Evolutionary conservation across 1,140 invertebrate genomes (phyloP).

Genomic region (Coenobita brevimanus): DNA sequence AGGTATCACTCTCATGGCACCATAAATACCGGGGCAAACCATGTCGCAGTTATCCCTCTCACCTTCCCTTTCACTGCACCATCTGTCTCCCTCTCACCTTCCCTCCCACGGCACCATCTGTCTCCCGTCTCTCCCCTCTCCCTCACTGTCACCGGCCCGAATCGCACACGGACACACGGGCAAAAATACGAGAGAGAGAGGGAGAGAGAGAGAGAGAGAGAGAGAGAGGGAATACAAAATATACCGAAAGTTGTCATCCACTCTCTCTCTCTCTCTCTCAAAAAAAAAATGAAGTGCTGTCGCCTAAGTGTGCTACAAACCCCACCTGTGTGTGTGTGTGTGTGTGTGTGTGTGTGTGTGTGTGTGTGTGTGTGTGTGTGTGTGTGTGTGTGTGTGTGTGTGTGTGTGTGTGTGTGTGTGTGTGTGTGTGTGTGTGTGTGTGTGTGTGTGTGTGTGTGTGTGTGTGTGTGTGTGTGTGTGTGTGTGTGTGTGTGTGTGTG

Average conservation of each 20-base stretch:
- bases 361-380: conserved; percentile 39
- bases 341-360: conserved; percentile 38
- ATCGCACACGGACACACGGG: neutral
- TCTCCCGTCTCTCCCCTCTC: neutral
- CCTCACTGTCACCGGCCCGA: neutral
- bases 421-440: conserved; percentile 31
- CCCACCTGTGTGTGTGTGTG: conserved; percentile 2
- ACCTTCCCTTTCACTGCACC: neutral
- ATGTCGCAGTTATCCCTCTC: neutral
- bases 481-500: no score
- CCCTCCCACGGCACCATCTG: neutral
- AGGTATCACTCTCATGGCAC: no score
- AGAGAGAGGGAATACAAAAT: neutral
- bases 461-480: no score
- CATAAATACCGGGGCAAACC: no score
- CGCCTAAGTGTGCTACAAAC: neutral
- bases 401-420: conserved; percentile 30
- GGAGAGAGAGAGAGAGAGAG: conserved; percentile 2
- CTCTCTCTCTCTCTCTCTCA: no score
- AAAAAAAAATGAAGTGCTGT: no score
- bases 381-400: conserved; percentile 35
- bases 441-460: neutral
- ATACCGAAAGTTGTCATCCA: neutral
- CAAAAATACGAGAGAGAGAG: conserved; percentile 10
- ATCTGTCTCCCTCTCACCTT: neutral